phyloP scores from a whole-genome alignment of 2,888 invertebrate species.

The Teleiodes luculella region DNA sequence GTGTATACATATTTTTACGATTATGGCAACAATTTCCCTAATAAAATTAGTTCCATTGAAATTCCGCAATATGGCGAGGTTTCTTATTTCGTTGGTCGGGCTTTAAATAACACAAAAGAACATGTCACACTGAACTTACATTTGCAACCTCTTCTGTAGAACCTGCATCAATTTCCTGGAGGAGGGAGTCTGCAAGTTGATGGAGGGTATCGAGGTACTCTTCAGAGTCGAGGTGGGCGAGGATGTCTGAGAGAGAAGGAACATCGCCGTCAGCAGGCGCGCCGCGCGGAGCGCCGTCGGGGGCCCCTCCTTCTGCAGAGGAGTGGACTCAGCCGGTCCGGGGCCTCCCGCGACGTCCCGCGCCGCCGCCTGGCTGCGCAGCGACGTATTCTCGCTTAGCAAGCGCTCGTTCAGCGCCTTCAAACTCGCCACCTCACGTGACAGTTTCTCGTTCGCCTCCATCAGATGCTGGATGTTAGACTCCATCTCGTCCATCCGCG shows the following conservation, averaged over 20 bases:
- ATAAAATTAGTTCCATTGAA: too few relatives aligned
- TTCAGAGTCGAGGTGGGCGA: constrained; percentile 87
- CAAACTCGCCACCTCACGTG: constrained; percentile 82
- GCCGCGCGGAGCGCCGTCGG: constrained; percentile 85
- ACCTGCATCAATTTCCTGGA: constrained; percentile 87
- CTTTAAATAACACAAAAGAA: too few relatives aligned
- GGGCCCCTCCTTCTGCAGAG: constrained; percentile 96
- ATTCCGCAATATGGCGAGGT: too few relatives aligned
- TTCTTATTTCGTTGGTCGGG: too few relatives aligned
- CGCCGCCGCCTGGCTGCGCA: constrained; percentile 79
- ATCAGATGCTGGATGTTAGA: constrained; percentile 80
- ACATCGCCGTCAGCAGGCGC: constrained; percentile 86
- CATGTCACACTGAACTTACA: too few relatives aligned
- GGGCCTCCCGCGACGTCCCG: constrained; percentile 83
- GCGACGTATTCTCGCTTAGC: constrained; percentile 80
- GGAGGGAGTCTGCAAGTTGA: constrained; percentile 89
- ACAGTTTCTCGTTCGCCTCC: constrained; percentile 81
- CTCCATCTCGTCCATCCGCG: constrained; percentile 94
- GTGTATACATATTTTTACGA: too few relatives aligned
- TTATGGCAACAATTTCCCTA: too few relatives aligned
- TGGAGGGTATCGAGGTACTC: constrained; percentile 85
- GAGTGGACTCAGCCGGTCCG: constrained; percentile 91
- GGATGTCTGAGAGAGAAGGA: constrained; percentile 91
- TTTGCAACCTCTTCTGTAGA: constrained; percentile 82
- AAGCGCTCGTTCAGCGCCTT: constrained; percentile 84